Evolutionary conservation across 2,888 invertebrate genomes (phyloP).

Genomic region (Achlya flavicornis): DNA sequence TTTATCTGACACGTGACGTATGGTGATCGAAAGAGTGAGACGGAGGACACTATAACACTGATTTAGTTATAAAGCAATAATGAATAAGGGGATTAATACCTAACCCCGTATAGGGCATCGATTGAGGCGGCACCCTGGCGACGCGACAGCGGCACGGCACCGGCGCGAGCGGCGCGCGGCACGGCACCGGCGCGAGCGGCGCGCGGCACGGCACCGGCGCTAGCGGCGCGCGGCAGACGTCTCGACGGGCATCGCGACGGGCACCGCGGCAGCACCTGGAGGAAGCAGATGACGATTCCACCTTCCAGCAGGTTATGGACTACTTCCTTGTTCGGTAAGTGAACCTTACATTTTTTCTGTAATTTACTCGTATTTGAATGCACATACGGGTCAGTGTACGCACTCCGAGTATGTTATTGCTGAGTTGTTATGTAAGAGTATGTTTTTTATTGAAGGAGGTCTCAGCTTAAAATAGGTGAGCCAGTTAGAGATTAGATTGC

Average conservation of each 20-base stretch:
- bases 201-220: slow-evolving; percentile 5
- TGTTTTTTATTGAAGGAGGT: too few species aligned
- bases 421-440: too few species aligned
- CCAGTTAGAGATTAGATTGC: too few species aligned
- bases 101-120: background rate
- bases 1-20: too few species aligned
- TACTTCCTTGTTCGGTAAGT: slow-evolving; percentile 3
- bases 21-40: too few species aligned
- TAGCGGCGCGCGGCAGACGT: background rate
- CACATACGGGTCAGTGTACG: too few species aligned
- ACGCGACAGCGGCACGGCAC: slow-evolving; percentile 6
- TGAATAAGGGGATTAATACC: too few species aligned
- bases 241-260: slow-evolving; percentile 5
- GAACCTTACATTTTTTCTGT: background rate
- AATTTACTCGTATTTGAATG: too few species aligned
- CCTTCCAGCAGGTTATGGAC: slow-evolving; percentile 4
- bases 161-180: background rate
- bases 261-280: background rate
- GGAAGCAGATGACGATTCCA: background rate
- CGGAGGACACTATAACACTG: too few species aligned
- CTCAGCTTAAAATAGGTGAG: too few species aligned
- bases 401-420: too few species aligned
- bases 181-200: slow-evolving; percentile 7
- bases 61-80: too few species aligned
- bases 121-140: slow-evolving; percentile 7